These are phyloP conservation scores for Drosophila sucinea DNA, from an alignment of 1,140 invertebrate genomes.

Conservation along the genomic window DNA sequence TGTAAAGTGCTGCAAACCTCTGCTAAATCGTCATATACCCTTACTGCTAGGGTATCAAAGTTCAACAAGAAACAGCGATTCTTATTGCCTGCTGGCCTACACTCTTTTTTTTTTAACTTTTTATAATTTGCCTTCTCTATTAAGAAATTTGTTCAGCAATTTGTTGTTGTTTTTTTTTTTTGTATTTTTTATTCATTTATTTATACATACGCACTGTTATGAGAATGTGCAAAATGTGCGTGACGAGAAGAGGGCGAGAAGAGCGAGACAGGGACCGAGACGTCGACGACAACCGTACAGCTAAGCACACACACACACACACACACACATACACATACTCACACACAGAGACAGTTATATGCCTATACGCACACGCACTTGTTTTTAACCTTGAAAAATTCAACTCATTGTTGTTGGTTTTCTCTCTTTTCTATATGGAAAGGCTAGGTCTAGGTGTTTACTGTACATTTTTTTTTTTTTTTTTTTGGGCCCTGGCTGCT, in stretches of 20 bases:
- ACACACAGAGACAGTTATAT: conserved; percentile 1
- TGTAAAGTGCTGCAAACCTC: not conserved
- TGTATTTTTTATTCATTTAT: conserved; percentile 45
- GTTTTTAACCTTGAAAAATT: conserved; percentile 75
- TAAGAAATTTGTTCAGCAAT: conserved; percentile 34
- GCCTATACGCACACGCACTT: conserved; percentile 65
- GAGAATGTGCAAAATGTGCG: conserved; percentile 55
- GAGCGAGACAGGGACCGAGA: conserved; percentile 1
- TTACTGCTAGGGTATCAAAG: conserved; percentile 11
- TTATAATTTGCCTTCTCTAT: conserved; percentile 43
- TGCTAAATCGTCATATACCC: not conserved
- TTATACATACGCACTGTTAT: conserved; percentile 58
- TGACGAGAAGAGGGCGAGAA: not conserved
- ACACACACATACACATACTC: conserved; percentile 15
- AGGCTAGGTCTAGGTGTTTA: conserved; percentile 50
- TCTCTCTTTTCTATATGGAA: conserved; percentile 14
- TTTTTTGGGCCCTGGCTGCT: conserved; percentile 40
- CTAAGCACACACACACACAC: conserved; percentile 14
- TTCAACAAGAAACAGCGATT: conserved; percentile 22
- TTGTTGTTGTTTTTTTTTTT: conserved; percentile 13
- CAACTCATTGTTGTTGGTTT: conserved; percentile 24
- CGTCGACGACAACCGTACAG: conserved; percentile 27
- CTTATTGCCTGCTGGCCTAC: conserved; percentile 41
- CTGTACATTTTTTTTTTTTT: conserved; percentile 41
- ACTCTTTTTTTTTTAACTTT: conserved; percentile 27